These are phyloP conservation scores for Myrmophylax atrothorax DNA, from an alignment of 2,113 vertebrate species.

Conservation along the genomic window DNA sequence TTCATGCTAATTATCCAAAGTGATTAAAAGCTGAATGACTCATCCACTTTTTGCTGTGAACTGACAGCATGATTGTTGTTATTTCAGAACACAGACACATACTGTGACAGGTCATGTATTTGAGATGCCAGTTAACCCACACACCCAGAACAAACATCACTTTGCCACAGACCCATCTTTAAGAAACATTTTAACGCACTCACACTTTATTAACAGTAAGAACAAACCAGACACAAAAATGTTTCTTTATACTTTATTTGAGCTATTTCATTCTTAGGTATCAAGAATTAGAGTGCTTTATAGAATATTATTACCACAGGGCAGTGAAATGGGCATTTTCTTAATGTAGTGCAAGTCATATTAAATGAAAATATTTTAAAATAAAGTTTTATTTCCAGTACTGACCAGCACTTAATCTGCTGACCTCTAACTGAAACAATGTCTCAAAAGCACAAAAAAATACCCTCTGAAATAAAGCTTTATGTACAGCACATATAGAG, in stretches of 20 bases:
- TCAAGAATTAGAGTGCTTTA: constrained; percentile 38
- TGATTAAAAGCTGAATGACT: not conserved
- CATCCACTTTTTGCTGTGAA: not conserved
- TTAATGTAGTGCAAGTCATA: constrained; percentile 39
- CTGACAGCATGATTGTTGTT: not conserved
- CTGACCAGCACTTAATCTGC: constrained; percentile 57
- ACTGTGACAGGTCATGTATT: rapidly evolving
- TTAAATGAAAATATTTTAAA: constrained; percentile 57
- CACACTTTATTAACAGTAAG: not conserved
- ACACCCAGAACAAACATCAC: rapidly evolving
- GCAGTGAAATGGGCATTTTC: constrained; percentile 49
- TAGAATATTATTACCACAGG: constrained; percentile 46
- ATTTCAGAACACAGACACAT: not conserved
- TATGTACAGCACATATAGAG: constrained; percentile 82
- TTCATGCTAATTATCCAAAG: rapidly evolving
- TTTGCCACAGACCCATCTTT: not conserved
- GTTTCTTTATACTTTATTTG: constrained; percentile 53
- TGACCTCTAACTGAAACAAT: constrained; percentile 49
- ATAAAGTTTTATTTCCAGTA: constrained; percentile 73
- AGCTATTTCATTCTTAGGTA: not conserved
- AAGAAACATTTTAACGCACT: not conserved
- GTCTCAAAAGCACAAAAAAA: constrained; percentile 65
- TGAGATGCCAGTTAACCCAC: not conserved
- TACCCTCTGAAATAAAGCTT: constrained; percentile 74
- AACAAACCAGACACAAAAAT: not conserved